Evolutionary conservation across 1,140 invertebrate species (phyloP).

Genomic region (Neelides sp.): DNA sequence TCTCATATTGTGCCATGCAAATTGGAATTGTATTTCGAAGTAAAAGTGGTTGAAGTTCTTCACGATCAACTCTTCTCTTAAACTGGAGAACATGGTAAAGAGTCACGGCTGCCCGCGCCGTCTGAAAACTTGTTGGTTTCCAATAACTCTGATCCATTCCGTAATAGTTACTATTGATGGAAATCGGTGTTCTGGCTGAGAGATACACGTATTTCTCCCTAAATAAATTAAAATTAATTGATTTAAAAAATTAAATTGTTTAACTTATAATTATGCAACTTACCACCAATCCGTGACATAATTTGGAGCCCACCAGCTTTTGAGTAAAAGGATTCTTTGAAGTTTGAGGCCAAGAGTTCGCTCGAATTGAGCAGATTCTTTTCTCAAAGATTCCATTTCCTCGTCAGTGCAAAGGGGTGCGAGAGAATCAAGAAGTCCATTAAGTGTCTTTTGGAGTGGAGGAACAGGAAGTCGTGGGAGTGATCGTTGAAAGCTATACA

Average conservation of each 20-base stretch:
- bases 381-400: constrained; percentile 35
- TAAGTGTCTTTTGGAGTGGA: constrained; percentile 36
- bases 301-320: constrained; percentile 43
- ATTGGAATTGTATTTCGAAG: constrained; percentile 39
- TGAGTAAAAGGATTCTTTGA: constrained; percentile 39
- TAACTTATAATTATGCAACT: constrained; percentile 23
- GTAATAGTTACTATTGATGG: constrained; percentile 38
- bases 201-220: constrained; percentile 40
- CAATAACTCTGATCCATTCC: constrained; percentile 38
- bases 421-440: constrained; percentile 38
- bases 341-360: constrained; percentile 37
- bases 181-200: constrained; percentile 33
- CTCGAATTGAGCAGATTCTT: constrained; percentile 39
- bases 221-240: constrained; percentile 22
- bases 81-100: constrained; percentile 37
- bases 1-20: constrained; percentile 39
- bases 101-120: constrained; percentile 38
- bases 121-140: constrained; percentile 36
- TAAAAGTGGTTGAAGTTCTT: constrained; percentile 39
- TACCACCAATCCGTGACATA: constrained; percentile 46
- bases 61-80: constrained; percentile 39
- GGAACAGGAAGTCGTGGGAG: constrained; percentile 41
- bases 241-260: background rate
- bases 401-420: constrained; percentile 39
- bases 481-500: constrained; percentile 41